Conservation (phyloP, 2,113 vertebrate genomes). For the Shinisaurus crocodilurus region DNA sequence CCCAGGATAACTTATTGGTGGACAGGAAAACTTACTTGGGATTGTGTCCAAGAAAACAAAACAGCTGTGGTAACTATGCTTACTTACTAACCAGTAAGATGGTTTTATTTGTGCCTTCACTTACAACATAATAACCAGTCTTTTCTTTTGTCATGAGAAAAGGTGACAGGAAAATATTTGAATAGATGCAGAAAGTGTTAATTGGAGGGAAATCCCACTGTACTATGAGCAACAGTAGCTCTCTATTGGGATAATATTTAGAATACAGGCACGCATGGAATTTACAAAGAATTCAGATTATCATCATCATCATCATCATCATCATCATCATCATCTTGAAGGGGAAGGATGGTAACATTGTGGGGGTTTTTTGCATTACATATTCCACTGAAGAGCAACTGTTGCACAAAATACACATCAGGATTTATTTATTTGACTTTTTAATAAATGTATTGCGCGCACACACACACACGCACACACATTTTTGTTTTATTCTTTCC, state of each 20-base stretch:
- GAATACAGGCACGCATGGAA: not conserved
- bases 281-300: not conserved
- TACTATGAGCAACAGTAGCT: not conserved
- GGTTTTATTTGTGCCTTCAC: not conserved
- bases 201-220: not conserved
- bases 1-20: not conserved
- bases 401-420: not conserved
- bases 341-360: not conserved
- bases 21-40: not conserved
- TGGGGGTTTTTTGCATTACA: not conserved
- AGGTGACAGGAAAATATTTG: not conserved
- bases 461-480: too few species aligned
- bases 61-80: too few species aligned
- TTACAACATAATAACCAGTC: not conserved
- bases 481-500: not conserved
- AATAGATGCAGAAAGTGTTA: not conserved
- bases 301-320: too few species aligned
- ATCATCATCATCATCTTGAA: not conserved
- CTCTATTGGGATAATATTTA: not conserved
- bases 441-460: not conserved
- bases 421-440: not conserved
- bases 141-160: not conserved
- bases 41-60: not conserved
- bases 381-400: not conserved
- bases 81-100: too few species aligned